Evolutionary conservation across 2,113 vertebrate genomes (phyloP), one percentile per base, ranked within the genome.

Genomic region (Gnathonemus echidnorhynchus): DNA sequence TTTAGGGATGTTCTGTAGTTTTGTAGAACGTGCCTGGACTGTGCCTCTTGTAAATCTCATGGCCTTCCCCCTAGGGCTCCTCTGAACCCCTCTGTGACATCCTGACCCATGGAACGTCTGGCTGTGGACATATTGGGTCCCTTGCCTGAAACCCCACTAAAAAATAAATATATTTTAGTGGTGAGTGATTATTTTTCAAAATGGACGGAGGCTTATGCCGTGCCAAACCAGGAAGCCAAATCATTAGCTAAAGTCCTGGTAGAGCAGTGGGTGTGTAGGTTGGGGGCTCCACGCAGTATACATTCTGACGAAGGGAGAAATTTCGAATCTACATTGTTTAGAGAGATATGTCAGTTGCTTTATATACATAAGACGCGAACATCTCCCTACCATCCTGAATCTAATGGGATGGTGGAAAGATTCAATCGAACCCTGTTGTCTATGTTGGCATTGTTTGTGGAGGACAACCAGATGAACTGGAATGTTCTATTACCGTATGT

Each of bases 41-140:
- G 86, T 88, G 48, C 17, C 3, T 52, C 50, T 1, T 7, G 9
- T 53, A 88, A 88, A 35, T 31, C 31, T 6, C 3, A 24, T 17
- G 50, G 50, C 4, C 9, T 10, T 9, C 2, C 27, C 10, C 5
- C 87, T 15, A 10, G 87, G 3, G 87, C 52, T 10, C 88, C 56
- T 13, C 24, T 89, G 39, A 17, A 62, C 2, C 21, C 62, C 10
- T 24, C 10, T 4, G 8, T 27, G 17, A 56, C 49, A 53, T 88
- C 31, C 0, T 15, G 31, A 17, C 87, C 87, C 15, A 27, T 56
- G 21, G 87, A 88, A 19, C 9, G 48, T 9, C 4, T 88, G 1
- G 87, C 52, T 31, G 17, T 88, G 19, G 49, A 88, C 19, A 66
- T 89, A 45, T 13, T 89, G 10, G 88, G 88, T 27, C 88, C 88